Base-by-base conservation (phyloP, 92 coral and sea anemone species). In the Blastomussa wellsi region DNA sequence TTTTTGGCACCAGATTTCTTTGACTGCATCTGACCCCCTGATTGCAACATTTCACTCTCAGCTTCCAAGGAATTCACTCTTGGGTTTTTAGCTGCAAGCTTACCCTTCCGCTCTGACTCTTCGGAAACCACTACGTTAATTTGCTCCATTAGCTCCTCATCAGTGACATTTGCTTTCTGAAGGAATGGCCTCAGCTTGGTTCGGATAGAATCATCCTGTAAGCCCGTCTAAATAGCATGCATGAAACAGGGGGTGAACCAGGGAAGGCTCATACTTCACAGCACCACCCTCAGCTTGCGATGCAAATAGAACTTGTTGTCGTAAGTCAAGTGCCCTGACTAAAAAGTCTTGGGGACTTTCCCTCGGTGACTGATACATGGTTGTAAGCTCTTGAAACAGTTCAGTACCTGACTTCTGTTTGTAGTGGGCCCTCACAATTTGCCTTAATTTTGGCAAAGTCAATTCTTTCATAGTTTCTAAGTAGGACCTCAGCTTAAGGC, bases 401-500 rank as follows among this genome's bases (percentile, higher is more conserved):
- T n/a, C n/a, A n/a, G n/a, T n/a, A n/a, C n/a, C n/a, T n/a, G n/a
- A n/a, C n/a, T n/a, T n/a, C n/a, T n/a, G n/a, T n/a, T n/a, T n/a
- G n/a, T n/a, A n/a, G n/a, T n/a, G n/a, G n/a, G n/a, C n/a, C n/a
- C n/a, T n/a, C n/a, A n/a, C n/a, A n/a, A n/a, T n/a, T n/a, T n/a
- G n/a, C n/a, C n/a, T n/a, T n/a, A n/a, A n/a, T n/a, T n/a, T n/a
- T n/a, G n/a, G n/a, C n/a, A n/a, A n/a, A n/a, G n/a, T n/a, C n/a
- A n/a, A n/a, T 16, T 84, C 86, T 22, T 78, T 64, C 74, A 76
- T 74, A 82, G 53, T 84, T 67, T 91, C 89, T 41, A 83, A 65
- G 17, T 89, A 86, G 16, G 91, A 86, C 60, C 87, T 83, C 26
- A 86, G 69, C 37, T 86, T 92, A 8, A 86, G 49, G 48, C 80